A percentile compares a stretch with the other conserved stretches of the same genome.
These are phyloP conservation scores for Cyanoderma ruficeps DNA, from an alignment of 2,113 vertebrate genomes.

Conservation along the genomic window DNA sequence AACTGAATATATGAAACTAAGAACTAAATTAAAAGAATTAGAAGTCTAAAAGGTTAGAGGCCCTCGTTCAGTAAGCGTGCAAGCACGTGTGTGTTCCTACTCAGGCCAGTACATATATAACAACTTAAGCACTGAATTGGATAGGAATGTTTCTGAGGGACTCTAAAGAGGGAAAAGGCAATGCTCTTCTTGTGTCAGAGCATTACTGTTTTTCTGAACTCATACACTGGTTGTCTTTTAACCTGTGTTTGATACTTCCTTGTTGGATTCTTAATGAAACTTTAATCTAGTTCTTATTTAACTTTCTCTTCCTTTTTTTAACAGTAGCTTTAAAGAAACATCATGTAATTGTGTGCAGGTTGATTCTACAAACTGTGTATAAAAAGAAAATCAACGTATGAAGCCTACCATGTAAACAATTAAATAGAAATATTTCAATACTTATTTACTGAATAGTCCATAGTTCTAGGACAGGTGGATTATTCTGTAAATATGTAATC, in stretches of 20 bases:
- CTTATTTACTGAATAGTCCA: conserved; percentile 74
- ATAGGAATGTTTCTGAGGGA: conserved; percentile 38
- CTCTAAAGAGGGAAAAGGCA: conserved; percentile 35
- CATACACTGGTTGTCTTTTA: conserved; percentile 52
- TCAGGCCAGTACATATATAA: background rate
- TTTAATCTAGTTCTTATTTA: conserved; percentile 77
- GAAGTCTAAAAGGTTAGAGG: conserved; percentile 52
- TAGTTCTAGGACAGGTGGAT: conserved; percentile 36
- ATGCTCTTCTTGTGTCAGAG: conserved; percentile 45
- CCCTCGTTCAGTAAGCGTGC: conserved; percentile 46
- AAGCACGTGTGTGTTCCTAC: conserved; percentile 40
- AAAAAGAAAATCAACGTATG: conserved; percentile 14
- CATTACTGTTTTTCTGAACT: conserved; percentile 54
- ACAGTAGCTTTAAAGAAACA: conserved; percentile 64
- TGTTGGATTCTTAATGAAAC: conserved; percentile 71
- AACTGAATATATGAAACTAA: conserved; percentile 71
- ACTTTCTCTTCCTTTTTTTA: conserved; percentile 70
- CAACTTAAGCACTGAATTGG: conserved; percentile 14
- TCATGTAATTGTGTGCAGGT: conserved; percentile 67
- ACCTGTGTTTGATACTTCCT: conserved; percentile 66
- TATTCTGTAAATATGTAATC: conserved; percentile 69
- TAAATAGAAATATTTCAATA: conserved; percentile 37
- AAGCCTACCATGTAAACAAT: conserved; percentile 56
- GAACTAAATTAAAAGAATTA: conserved; percentile 74
- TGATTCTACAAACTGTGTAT: conserved; percentile 45